phyloP scores from a whole-genome alignment of 92 coral and sea anemone species.

The Umimayanthus chanpuru region DNA sequence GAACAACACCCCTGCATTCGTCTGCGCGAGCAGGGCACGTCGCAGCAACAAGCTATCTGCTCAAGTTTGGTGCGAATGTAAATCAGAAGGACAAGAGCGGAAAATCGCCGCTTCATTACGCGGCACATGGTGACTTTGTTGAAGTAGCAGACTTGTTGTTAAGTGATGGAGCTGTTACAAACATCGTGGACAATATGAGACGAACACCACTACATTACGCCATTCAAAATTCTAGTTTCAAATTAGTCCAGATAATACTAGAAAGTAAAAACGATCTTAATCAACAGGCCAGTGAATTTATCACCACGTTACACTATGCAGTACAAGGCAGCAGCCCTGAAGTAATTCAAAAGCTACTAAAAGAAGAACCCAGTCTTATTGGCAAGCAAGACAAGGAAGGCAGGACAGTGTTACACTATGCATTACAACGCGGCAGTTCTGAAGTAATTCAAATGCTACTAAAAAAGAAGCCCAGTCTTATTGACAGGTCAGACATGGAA shows the following conservation, averaged over 20 bases:
- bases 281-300: not conserved
- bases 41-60: not conserved
- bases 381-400: not conserved
- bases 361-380: not conserved
- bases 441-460: not conserved
- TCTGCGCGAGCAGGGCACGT: conserved; percentile 12
- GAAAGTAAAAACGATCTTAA: too few species aligned
- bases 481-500: not conserved
- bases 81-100: conserved; percentile 9
- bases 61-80: not conserved
- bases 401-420: not conserved
- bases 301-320: not conserved
- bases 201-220: not conserved
- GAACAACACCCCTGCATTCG: conserved; percentile 25
- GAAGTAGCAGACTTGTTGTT: not conserved
- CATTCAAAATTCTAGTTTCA: not conserved
- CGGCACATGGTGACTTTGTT: not conserved
- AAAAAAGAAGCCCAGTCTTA: not conserved
- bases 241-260: not conserved
- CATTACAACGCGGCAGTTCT: not conserved
- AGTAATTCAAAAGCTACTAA: not conserved
- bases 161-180: not conserved
- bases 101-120: conserved; percentile 28
- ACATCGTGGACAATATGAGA: not conserved
- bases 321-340: not conserved